Conservation (phyloP, 2,888 invertebrate species). For the Conistra vaccinii region DNA sequence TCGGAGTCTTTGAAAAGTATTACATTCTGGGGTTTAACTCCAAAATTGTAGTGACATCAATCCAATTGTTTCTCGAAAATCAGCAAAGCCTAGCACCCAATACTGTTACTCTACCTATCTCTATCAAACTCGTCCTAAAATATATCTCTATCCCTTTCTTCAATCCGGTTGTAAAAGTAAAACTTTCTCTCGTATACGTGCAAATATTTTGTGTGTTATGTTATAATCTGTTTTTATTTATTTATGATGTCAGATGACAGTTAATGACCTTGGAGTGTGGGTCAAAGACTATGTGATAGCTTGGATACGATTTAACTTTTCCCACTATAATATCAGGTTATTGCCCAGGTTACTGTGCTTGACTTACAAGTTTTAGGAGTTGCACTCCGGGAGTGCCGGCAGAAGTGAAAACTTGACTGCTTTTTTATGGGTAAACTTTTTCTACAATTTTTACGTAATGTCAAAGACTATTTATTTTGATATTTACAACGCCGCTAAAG, state of each 20-base stretch:
- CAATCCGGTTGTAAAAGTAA: slow-evolving; percentile 1
- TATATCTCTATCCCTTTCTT: slow-evolving; percentile 29
- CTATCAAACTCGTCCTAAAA: slow-evolving; percentile 12
- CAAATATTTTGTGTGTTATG: slow-evolving; percentile 18
- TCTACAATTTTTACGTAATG: no score
- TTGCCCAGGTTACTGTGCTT: background rate
- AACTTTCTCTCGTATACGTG: slow-evolving; percentile 40
- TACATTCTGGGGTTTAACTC: background rate
- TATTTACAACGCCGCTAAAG: no score
- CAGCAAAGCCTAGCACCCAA: background rate
- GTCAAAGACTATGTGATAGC: background rate
- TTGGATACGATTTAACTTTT: background rate
- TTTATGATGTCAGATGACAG: slow-evolving; percentile 9
- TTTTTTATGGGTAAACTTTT: no score
- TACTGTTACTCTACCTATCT: slow-evolving; percentile 9
- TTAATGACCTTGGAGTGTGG: slow-evolving; percentile 39
- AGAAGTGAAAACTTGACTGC: no score
- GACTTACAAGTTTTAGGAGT: no score
- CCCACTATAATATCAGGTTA: no score
- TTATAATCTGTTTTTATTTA: background rate
- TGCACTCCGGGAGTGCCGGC: no score
- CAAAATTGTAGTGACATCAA: background rate
- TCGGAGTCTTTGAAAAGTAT: no score
- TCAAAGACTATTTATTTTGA: no score
- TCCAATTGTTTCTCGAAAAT: slow-evolving; percentile 14